Evolutionary conservation across 2,888 invertebrate species (phyloP).

Genomic region (Trachelus stipa): DNA sequence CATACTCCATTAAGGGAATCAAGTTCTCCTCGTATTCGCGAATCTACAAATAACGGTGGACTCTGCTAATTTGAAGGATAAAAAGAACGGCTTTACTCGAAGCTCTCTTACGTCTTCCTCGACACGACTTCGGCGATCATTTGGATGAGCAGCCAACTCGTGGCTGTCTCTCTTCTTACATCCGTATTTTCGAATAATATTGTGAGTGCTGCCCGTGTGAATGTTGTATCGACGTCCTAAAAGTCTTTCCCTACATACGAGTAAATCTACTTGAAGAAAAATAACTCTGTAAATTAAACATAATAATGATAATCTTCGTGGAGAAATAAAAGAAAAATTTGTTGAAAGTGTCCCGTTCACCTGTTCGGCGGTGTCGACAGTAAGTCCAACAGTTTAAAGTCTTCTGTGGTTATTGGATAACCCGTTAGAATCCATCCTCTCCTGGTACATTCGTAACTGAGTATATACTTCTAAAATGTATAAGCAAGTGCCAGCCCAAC

Average conservation of each 20-base stretch:
- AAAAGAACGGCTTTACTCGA: background rate
- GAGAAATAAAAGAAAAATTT: background rate
- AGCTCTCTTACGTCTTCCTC: slow-evolving; percentile 41
- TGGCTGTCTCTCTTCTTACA: slow-evolving; percentile 1
- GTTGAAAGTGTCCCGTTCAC: slow-evolving; percentile 51
- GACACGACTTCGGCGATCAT: slow-evolving; percentile 33
- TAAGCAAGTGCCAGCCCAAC: slow-evolving; percentile 47
- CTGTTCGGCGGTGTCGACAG: slow-evolving; percentile 75
- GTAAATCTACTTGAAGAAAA: slow-evolving; percentile 65
- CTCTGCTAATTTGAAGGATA: too few relatives aligned
- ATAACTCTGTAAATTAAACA: slow-evolving; percentile 63
- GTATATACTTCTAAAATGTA: slow-evolving; percentile 61
- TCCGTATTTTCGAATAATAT: slow-evolving; percentile 22
- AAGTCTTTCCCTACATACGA: slow-evolving; percentile 64
- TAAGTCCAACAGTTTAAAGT: slow-evolving; percentile 73
- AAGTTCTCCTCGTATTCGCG: slow-evolving; percentile 44
- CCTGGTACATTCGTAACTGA: slow-evolving; percentile 70
- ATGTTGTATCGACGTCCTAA: slow-evolving; percentile 64
- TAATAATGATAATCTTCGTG: background rate
- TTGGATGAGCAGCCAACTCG: slow-evolving; percentile 35
- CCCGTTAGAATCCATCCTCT: slow-evolving; percentile 75
- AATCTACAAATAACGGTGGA: slow-evolving; percentile 31
- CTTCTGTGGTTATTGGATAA: slow-evolving; percentile 70
- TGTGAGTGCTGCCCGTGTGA: slow-evolving; percentile 63
- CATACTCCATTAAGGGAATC: slow-evolving; percentile 43